A percentile compares a stretch with the other conserved stretches of the same genome.
These are phyloP conservation scores for Lepidochrysops patricia DNA, from an alignment of 2,888 invertebrate species.

Conservation along the genomic window DNA sequence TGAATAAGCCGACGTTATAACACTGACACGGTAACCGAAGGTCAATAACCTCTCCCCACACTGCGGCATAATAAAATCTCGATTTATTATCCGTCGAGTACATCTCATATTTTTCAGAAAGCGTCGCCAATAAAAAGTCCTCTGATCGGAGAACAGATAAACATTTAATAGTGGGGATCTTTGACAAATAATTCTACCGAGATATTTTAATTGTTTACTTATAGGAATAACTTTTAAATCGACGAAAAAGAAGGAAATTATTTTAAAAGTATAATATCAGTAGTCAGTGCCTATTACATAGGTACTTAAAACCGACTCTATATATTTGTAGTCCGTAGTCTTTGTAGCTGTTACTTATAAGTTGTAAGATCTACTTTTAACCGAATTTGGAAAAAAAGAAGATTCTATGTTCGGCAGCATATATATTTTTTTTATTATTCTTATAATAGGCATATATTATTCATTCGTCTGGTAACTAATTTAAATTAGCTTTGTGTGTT, in stretches of 20 bases:
- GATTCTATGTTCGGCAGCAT: too few relatives aligned
- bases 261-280: too few relatives aligned
- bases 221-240: conserved; percentile 69
- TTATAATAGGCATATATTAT: too few relatives aligned
- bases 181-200: conserved; percentile 48
- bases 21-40: background rate
- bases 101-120: conserved; percentile 2
- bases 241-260: conserved; percentile 25
- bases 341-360: too few relatives aligned
- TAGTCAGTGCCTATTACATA: too few relatives aligned
- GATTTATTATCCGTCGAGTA: background rate
- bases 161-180: conserved; percentile 58
- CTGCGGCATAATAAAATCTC: background rate
- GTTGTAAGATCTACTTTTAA: too few relatives aligned
- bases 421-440: too few relatives aligned
- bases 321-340: too few relatives aligned
- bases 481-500: background rate
- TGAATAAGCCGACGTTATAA: background rate
- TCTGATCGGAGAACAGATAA: conserved; percentile 37
- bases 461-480: too few relatives aligned
- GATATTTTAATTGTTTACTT: conserved; percentile 32
- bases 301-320: too few relatives aligned
- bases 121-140: conserved; percentile 13
- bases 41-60: background rate
- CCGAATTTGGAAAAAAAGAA: too few relatives aligned